These are phyloP conservation scores for Leptinotarsa defecta DNA, from an alignment of 1,140 invertebrate genomes.

Conservation along the genomic window DNA sequence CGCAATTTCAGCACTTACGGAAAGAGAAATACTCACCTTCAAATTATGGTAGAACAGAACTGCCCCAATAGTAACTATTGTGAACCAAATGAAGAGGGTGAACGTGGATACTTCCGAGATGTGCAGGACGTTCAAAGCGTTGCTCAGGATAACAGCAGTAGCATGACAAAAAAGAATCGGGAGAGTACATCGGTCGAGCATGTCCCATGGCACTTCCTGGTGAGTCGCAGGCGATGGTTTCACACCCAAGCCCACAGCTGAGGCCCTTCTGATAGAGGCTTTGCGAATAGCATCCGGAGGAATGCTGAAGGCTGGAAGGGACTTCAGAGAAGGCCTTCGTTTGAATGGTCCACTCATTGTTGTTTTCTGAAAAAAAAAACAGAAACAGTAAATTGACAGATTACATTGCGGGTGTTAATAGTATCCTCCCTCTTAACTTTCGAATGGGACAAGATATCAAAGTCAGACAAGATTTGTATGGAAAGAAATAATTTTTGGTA, in stretches of 20 bases:
- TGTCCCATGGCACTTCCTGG: constrained; percentile 73
- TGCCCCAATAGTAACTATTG: constrained; percentile 69
- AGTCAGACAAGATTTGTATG: too few species aligned
- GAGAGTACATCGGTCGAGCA: constrained; percentile 75
- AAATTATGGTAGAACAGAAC: constrained; percentile 81
- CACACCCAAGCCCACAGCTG: constrained; percentile 36
- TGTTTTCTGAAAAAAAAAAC: not conserved
- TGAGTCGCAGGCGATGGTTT: constrained; percentile 23
- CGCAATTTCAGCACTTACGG: not conserved
- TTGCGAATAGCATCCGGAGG: constrained; percentile 32
- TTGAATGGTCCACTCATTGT: constrained; percentile 55
- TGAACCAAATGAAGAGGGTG: constrained; percentile 74
- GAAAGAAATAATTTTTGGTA: too few species aligned
- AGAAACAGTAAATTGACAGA: not conserved
- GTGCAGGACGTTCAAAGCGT: constrained; percentile 69
- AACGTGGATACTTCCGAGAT: constrained; percentile 76
- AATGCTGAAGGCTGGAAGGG: constrained; percentile 44
- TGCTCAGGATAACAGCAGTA: constrained; percentile 72
- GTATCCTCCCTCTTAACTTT: too few species aligned
- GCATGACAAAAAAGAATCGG: constrained; percentile 79
- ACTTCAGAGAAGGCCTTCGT: constrained; percentile 49
- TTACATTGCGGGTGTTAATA: too few species aligned
- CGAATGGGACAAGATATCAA: too few species aligned
- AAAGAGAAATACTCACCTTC: constrained; percentile 63
- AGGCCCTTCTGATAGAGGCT: constrained; percentile 41